phyloP scores from a whole-genome alignment of 2,888 invertebrate species.

The Autographa pulchrina region DNA sequence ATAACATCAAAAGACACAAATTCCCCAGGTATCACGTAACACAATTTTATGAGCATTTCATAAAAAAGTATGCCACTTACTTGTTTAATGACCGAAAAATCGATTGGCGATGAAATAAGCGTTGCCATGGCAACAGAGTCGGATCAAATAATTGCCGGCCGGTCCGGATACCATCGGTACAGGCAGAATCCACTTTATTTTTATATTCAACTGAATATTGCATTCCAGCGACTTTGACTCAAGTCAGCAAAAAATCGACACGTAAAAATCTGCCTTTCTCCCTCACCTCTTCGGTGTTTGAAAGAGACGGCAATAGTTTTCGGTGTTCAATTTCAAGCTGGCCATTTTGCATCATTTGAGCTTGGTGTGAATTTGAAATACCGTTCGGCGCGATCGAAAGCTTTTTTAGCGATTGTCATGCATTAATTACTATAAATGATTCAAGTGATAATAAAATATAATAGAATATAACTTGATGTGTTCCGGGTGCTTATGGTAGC shows the following conservation, averaged over 20 bases:
- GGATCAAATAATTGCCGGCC: conserved; percentile 76
- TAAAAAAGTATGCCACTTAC: conserved; percentile 52
- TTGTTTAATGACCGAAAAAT: conserved; percentile 60
- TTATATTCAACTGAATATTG: conserved; percentile 70
- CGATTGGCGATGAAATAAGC: conserved; percentile 58
- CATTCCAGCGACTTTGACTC: conserved; percentile 70
- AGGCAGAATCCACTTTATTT: conserved; percentile 68
- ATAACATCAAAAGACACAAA: conserved; percentile 29
- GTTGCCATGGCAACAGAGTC: conserved; percentile 78
- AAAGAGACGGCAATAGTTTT: conserved; percentile 34
- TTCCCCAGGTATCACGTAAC: conserved; percentile 41
- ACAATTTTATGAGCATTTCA: conserved; percentile 47
- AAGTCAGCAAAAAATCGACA: conserved; percentile 64
- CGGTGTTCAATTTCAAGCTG: conserved; percentile 20
- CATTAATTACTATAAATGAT: conserved; percentile 62
- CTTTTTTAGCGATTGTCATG: conserved; percentile 59
- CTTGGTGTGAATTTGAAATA: conserved; percentile 74
- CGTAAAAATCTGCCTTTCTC: conserved; percentile 46
- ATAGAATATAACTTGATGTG: conserved; percentile 18
- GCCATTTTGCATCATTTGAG: conserved; percentile 63
- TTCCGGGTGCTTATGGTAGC: conserved; percentile 17
- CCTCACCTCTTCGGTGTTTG: conserved; percentile 27
- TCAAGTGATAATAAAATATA: conserved; percentile 41
- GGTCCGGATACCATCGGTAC: conserved; percentile 69
- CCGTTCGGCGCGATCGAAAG: conserved; percentile 60